Conservation (phyloP, 1,140 invertebrate species). For the Trinorchestia longiramus region DNA sequence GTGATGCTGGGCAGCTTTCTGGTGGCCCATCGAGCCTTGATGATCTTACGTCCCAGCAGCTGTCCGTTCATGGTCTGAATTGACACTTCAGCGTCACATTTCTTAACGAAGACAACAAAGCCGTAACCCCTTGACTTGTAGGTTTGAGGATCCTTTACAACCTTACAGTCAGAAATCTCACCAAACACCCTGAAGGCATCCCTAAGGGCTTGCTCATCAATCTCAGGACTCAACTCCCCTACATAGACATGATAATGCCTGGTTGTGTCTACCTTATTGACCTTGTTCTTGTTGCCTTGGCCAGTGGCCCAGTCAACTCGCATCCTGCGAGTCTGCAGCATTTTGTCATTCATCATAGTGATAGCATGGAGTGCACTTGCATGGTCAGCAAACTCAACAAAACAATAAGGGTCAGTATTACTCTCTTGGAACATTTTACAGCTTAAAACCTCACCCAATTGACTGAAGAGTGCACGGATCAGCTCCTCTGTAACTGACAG, state of each 20-base stretch:
- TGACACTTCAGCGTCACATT: constrained; percentile 75
- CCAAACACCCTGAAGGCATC: constrained; percentile 76
- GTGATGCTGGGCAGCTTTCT: constrained; percentile 70
- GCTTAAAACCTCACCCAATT: constrained; percentile 74
- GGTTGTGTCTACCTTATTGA: constrained; percentile 67
- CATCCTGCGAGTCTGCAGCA: constrained; percentile 66
- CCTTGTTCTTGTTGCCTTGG: constrained; percentile 66
- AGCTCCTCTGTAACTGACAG: constrained; percentile 73
- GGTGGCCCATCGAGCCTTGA: constrained; percentile 76
- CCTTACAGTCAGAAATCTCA: constrained; percentile 76
- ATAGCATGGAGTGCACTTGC: constrained; percentile 92
- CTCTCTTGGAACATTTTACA: constrained; percentile 77
- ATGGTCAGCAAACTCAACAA: constrained; percentile 96
- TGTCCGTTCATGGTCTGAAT: constrained; percentile 76
- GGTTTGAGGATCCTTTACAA: constrained; percentile 75
- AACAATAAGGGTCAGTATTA: constrained; percentile 96
- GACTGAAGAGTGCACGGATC: constrained; percentile 73
- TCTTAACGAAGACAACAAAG: constrained; percentile 76
- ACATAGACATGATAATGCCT: constrained; percentile 75
- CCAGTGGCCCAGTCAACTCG: constrained; percentile 68
- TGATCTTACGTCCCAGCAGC: constrained; percentile 75
- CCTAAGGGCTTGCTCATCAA: constrained; percentile 74
- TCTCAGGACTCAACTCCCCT: constrained; percentile 76
- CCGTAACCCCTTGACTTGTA: constrained; percentile 76
- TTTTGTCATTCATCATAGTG: constrained; percentile 96